phyloP scores from a whole-genome alignment of 1,140 invertebrate genomes.

The Caenorhabditis remanei region DNA sequence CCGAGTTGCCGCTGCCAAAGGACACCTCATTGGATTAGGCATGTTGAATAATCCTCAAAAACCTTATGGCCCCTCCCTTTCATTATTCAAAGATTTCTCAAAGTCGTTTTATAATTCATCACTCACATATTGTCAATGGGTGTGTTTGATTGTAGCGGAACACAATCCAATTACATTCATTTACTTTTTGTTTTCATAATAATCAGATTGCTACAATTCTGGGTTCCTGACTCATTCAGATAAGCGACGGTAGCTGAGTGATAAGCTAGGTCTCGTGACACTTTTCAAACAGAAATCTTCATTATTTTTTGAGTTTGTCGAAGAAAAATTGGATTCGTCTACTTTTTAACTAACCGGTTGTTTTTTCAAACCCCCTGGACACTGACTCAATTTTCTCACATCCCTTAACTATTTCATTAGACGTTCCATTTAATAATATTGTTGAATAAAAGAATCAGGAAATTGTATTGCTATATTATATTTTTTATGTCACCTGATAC shows the following conservation, averaged over 20 bases:
- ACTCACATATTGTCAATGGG: neutral
- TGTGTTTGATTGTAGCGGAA: slow-evolving; percentile 6
- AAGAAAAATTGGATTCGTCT: too few relatives aligned
- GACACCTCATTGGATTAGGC: slow-evolving; percentile 46
- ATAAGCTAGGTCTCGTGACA: neutral
- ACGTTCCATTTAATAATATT: neutral
- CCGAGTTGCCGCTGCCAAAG: neutral
- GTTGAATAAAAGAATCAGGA: neutral
- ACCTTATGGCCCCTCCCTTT: neutral
- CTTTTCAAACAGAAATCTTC: too few relatives aligned
- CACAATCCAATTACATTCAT: slow-evolving; percentile 9
- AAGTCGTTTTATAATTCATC: neutral
- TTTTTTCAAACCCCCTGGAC: neutral
- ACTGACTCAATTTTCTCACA: slow-evolving; percentile 5
- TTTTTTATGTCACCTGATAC: neutral
- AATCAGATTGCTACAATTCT: neutral
- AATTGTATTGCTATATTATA: neutral
- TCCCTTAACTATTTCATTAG: neutral
- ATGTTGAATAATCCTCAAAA: slow-evolving; percentile 32
- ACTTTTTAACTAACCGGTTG: neutral
- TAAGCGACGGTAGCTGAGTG: too few relatives aligned
- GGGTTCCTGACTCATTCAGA: neutral
- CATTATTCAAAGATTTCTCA: neutral
- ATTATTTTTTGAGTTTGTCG: neutral
- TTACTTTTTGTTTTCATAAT: neutral